Evolutionary conservation across 2,888 invertebrate genomes (phyloP).

Genomic region (Neoitamus cyanurus): DNA sequence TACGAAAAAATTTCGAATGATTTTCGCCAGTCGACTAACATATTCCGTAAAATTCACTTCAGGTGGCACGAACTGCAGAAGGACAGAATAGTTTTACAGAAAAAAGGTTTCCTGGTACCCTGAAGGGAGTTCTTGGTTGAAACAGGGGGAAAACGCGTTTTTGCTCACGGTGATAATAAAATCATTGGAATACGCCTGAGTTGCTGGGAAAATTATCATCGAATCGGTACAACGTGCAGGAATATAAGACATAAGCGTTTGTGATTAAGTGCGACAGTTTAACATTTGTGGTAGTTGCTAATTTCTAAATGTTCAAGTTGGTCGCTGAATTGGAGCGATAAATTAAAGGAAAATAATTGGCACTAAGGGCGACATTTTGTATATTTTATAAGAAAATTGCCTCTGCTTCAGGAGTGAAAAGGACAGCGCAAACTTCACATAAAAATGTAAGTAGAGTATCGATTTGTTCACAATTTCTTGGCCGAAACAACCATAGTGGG

Average conservation of each 20-base stretch:
- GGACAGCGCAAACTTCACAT: slow-evolving; percentile 48
- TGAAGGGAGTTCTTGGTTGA: neutral
- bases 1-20: slow-evolving; percentile 12
- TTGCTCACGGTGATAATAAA: neutral
- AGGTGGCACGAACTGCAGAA: neutral
- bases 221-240: slow-evolving; percentile 25
- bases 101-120: neutral
- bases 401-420: slow-evolving; percentile 39
- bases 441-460: slow-evolving; percentile 53
- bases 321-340: neutral
- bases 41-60: slow-evolving; percentile 35
- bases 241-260: neutral
- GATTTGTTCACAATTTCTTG: slow-evolving; percentile 46
- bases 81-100: neutral
- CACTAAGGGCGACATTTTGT: slow-evolving; percentile 37
- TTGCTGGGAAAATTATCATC: slow-evolving; percentile 13
- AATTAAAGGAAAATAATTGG: neutral
- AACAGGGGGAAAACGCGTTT: neutral
- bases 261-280: slow-evolving; percentile 11
- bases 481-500: neutral
- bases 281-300: neutral
- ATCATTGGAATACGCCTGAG: neutral
- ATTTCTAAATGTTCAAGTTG: neutral
- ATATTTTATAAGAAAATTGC: slow-evolving; percentile 25
- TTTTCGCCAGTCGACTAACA: slow-evolving; percentile 38